Base-by-base conservation (phyloP, 2,888 invertebrate genomes). In the Parnassius glacialis region DNA sequence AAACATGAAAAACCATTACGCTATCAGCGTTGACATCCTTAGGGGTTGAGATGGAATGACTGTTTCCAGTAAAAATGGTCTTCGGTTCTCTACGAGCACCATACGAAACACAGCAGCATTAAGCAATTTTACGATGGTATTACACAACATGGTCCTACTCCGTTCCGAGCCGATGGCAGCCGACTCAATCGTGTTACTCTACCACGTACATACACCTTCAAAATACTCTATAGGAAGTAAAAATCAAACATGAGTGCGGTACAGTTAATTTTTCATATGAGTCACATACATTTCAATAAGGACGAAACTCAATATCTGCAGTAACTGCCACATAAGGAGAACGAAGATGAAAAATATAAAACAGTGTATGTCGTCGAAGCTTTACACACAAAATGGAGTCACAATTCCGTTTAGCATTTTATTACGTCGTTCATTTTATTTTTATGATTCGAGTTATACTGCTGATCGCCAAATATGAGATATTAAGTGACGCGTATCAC, bases 401-500 rank as follows among this genome's bases (percentile, higher is more conserved):
- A 78, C 79, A 73, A 75, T 72, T 72, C 69, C 68, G 67, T 66
- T 68, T 69, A 71, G 70, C 70, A 71, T 74, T 80, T 83, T 79
- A 81, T 74, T 73, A 68, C 68, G 72, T 77, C 78, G 68, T 79
- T 80, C 72, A 76, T 81, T 79, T 78, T 72, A 74, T 73, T 76
- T 75, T 78, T 79, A 81, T 78, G 70, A 65, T 70, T 57, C 72
- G 66, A 74, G 66, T 75, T 80, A 81, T 79, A 78, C 68, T 72
- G 70, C 61, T 63, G 64, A 64, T 59, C 48, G 61, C 59, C 59
- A 52, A 54, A 62, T 44, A 53, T 58, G 59, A 16, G 16, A 52
- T 10, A 11, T 10, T 20, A 50, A 10, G 20, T 20, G 11, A 11
- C 10, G 16, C 13, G 42, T 34, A 42, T 42, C 2, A 42, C 3